A percentile compares a stretch with the other conserved stretches of the same genome.
These are phyloP conservation scores for Trichopria drosophilae DNA, from an alignment of 2,888 invertebrate genomes.

Conservation along the genomic window DNA sequence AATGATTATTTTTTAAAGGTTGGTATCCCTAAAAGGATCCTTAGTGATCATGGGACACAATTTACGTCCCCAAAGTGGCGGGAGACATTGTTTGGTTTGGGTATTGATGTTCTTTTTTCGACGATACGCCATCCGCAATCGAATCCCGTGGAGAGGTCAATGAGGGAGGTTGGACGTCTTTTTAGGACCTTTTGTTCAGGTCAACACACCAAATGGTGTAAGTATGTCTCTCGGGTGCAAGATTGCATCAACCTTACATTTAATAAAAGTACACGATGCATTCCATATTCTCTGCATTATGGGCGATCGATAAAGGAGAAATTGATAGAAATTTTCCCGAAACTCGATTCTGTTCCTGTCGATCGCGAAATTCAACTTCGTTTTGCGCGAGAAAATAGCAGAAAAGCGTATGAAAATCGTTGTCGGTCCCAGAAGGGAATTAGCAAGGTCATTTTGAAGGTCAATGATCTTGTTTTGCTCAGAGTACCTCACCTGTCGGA, in stretches of 20 bases:
- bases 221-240: neutral
- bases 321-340: no score
- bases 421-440: neutral
- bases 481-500: slow-evolving; percentile 18
- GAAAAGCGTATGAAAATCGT: neutral
- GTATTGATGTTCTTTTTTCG: neutral
- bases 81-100: neutral
- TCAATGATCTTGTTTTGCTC: slow-evolving; percentile 11
- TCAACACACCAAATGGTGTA: slow-evolving; percentile 3
- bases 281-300: neutral
- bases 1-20: slow-evolving; percentile 2
- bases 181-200: slow-evolving; percentile 6
- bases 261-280: neutral
- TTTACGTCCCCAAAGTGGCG: slow-evolving; percentile 31
- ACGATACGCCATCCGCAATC: slow-evolving; percentile 29
- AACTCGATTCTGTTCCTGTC: no score
- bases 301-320: neutral
- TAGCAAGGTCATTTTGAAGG: neutral
- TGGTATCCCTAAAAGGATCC: neutral
- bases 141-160: no score
- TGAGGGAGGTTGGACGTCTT: slow-evolving; percentile 19
- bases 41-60: neutral
- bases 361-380: neutral
- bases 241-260: neutral
- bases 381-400: neutral